These are phyloP conservation scores for Caenorhabditis sp. DNA, from an alignment of 2,888 invertebrate species.

Conservation along the genomic window DNA sequence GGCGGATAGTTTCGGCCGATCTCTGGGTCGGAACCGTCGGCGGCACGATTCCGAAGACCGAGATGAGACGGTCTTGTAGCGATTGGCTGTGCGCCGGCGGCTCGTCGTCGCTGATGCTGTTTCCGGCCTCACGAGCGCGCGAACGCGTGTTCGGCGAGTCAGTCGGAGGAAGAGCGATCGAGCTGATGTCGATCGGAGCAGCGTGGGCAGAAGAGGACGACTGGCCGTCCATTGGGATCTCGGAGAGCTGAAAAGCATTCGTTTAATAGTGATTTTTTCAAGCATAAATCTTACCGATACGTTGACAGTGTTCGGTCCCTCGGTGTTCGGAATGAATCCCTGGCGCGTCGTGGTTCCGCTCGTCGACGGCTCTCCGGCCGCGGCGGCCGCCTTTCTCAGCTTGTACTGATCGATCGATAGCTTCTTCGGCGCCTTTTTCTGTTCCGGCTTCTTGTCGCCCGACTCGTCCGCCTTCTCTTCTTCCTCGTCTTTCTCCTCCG, in stretches of 20 bases:
- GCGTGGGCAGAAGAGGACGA: no score
- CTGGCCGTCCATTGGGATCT: constrained; percentile 18
- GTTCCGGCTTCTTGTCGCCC: neutral
- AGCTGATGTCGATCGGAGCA: no score
- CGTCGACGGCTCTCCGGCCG: neutral
- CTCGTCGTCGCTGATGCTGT: neutral
- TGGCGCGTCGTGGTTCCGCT: neutral
- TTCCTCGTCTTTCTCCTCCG: no score
- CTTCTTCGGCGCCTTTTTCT: constrained; percentile 16
- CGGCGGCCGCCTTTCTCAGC: neutral
- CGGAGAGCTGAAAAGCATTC: constrained; percentile 25
- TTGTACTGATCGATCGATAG: constrained; percentile 35
- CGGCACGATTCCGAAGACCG: constrained; percentile 1
- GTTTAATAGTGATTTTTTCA: neutral
- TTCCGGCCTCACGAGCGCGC: neutral
- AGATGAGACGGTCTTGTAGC: neutral
- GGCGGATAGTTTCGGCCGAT: no score
- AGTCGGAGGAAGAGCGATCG: no score
- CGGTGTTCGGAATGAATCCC: constrained; percentile 54
- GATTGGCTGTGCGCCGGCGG: constrained; percentile 3
- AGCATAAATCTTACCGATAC: neutral
- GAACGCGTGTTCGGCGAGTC: neutral
- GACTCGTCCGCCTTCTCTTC: neutral
- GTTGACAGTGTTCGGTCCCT: constrained; percentile 5
- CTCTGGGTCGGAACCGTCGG: no score